Conservation (phyloP, 2,113 vertebrate species). For the Atrichornis clamosus region DNA sequence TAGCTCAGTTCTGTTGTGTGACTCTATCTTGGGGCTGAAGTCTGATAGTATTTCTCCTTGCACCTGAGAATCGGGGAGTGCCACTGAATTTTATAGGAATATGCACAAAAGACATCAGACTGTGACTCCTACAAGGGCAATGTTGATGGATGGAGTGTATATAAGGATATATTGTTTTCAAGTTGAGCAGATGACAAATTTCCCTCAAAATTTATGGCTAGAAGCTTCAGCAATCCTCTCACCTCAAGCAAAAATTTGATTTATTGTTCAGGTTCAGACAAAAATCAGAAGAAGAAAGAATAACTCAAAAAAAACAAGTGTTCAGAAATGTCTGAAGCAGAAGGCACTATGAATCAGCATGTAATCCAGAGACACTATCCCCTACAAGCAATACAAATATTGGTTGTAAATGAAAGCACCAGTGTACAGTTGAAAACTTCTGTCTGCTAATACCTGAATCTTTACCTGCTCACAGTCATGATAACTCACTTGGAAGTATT, state of each 20-base stretch:
- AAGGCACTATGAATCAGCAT: not conserved
- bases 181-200: not conserved
- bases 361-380: not conserved
- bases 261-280: not conserved
- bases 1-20: not conserved
- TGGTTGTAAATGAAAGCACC: not conserved
- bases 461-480: not conserved
- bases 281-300: not conserved
- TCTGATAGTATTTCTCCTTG: not conserved
- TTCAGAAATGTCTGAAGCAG: not conserved
- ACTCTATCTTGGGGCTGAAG: not conserved
- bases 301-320: not conserved
- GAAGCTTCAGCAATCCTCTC: not conserved
- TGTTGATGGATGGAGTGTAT: not conserved
- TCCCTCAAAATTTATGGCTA: not conserved
- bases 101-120: not conserved
- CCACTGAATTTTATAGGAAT: not conserved
- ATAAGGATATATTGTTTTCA: not conserved
- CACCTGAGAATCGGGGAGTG: not conserved
- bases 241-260: not conserved
- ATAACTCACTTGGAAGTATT: not conserved
- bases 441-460: not conserved
- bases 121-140: not conserved
- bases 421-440: not conserved
- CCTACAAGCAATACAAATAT: not conserved